A percentile compares a stretch with the other conserved stretches of the same genome.
Conservation (phyloP, 2,113 vertebrate genomes). For the Festucalex cinctus region DNA sequence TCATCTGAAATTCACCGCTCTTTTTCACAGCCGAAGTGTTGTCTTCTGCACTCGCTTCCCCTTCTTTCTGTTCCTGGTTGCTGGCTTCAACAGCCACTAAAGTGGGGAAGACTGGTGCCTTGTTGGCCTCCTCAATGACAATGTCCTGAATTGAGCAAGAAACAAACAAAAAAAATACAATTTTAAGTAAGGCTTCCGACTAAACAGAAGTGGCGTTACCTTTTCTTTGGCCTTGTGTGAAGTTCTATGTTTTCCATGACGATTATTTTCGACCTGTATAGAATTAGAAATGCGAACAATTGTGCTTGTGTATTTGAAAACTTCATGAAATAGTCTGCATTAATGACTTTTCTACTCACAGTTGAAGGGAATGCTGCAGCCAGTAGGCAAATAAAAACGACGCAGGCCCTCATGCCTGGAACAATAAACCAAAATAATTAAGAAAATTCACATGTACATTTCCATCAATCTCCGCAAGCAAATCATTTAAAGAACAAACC, state of each 20-base stretch:
- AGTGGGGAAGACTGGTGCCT: slow-evolving; percentile 53
- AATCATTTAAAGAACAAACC: background rate
- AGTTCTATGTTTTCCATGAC: slow-evolving; percentile 40
- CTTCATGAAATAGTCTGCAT: background rate
- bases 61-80: slow-evolving; percentile 58
- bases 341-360: slow-evolving; percentile 56
- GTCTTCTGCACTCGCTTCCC: slow-evolving; percentile 51
- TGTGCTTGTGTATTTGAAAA: background rate
- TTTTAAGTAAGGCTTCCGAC: background rate
- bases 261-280: slow-evolving; percentile 61
- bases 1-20: slow-evolving; percentile 15
- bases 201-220: slow-evolving; percentile 41
- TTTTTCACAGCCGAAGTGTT: slow-evolving; percentile 30
- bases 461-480: background rate
- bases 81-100: slow-evolving; percentile 51
- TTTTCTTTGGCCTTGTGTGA: slow-evolving; percentile 48
- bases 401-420: slow-evolving; percentile 68
- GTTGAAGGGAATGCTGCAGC: slow-evolving; percentile 50
- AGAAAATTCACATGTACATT: background rate
- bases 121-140: slow-evolving; percentile 43
- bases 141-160: slow-evolving; percentile 38
- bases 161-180: background rate
- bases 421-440: slow-evolving; percentile 4
- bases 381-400: slow-evolving; percentile 59
- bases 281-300: background rate